phyloP scores from a whole-genome alignment of 2,113 vertebrate species.

The Psophia crepitans region DNA sequence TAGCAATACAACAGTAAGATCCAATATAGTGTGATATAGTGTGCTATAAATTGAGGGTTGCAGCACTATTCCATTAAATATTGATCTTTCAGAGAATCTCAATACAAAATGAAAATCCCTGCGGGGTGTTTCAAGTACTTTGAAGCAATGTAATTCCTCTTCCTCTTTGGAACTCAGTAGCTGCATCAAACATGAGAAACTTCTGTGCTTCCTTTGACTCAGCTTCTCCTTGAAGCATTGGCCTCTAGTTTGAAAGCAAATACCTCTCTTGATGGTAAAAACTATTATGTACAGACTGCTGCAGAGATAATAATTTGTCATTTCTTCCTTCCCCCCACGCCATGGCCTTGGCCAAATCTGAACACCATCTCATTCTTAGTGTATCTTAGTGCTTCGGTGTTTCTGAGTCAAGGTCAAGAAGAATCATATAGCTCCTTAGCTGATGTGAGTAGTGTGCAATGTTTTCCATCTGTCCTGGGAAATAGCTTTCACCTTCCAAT shows the following conservation, averaged over 20 bases:
- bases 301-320: not conserved
- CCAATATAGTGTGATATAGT: not conserved
- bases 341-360: not conserved
- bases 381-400: not conserved
- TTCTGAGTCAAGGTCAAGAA: conserved; percentile 12
- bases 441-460: not conserved
- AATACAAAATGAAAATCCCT: conserved; percentile 46
- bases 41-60: not conserved
- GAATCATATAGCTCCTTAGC: not conserved
- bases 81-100: conserved; percentile 38
- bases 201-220: not conserved
- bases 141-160: conserved; percentile 5
- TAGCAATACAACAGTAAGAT: not conserved
- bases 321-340: not conserved
- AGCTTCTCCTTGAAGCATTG: not conserved
- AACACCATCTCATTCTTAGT: not conserved
- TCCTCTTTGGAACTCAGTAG: not conserved
- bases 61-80: conserved; percentile 38
- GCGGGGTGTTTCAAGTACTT: not conserved
- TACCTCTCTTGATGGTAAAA: not conserved
- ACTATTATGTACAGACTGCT: not conserved
- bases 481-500: conserved; percentile 9
- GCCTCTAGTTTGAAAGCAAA: not conserved
- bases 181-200: not conserved
- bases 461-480: not conserved